A percentile compares a stretch with the other conserved stretches of the same genome.
Conservation (phyloP, 2,888 invertebrate genomes). For the Drosophila fulvimacula region DNA sequence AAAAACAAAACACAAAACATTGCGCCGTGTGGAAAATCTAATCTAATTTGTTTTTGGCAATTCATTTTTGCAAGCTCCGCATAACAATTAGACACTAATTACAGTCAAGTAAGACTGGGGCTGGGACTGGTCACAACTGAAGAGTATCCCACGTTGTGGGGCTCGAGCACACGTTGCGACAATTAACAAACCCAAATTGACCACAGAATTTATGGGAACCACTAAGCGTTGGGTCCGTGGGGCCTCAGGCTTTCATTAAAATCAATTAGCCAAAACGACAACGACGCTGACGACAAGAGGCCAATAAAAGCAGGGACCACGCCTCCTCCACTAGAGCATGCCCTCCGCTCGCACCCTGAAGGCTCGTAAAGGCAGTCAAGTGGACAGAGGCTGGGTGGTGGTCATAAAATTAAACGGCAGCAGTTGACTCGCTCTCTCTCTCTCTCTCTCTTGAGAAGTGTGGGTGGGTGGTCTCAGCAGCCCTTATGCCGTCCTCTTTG, state of each 20-base stretch:
- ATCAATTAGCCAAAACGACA: conserved; percentile 69
- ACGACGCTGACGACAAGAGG: conserved; percentile 55
- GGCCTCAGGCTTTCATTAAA: conserved; percentile 67
- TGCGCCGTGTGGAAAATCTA: conserved; percentile 12
- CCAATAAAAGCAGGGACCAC: conserved; percentile 79
- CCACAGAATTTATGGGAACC: conserved; percentile 79
- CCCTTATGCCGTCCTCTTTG: conserved; percentile 24
- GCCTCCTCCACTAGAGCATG: conserved; percentile 41
- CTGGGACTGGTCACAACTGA: neutral
- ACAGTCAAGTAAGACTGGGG: conserved; percentile 12
- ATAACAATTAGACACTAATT: conserved; percentile 75
- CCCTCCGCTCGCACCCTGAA: conserved; percentile 23
- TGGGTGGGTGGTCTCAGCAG: conserved; percentile 29
- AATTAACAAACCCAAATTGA: conserved; percentile 83
- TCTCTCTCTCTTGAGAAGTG: neutral
- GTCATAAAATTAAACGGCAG: conserved; percentile 75
- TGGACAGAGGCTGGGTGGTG: conserved; percentile 66
- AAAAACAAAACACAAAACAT: conserved; percentile 12
- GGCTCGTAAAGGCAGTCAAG: conserved; percentile 73
- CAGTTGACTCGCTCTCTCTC: conserved; percentile 20
- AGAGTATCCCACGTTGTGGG: conserved; percentile 25
- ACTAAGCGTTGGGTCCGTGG: conserved; percentile 49
- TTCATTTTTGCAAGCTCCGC: conserved; percentile 36
- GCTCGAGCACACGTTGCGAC: conserved; percentile 66
- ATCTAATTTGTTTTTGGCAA: conserved; percentile 41